Evolutionary conservation across 2,888 invertebrate genomes (phyloP), one percentile per base, ranked within the genome.

Genomic region (Aplocera efformata): DNA sequence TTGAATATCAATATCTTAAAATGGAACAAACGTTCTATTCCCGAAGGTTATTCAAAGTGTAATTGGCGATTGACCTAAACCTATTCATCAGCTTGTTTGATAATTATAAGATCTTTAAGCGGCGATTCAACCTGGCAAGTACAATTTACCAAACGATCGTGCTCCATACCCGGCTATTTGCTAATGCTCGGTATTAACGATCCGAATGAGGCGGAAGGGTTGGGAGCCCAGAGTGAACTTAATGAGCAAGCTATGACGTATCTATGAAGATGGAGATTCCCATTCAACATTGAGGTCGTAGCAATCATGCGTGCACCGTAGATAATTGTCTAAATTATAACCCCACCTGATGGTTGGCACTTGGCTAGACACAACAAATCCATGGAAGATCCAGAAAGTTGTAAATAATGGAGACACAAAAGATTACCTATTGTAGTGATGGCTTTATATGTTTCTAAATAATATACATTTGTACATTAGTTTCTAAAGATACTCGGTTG

Each of bases 91-190:
- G 30, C 44, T 46, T 48, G 36, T 46, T 50, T 42, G 35, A 46
- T 55, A 52, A 55, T 55, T 52, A 48, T 34, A 50, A 55, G 46
- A 55, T 52, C 48, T 48, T 48, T 48, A 52, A 42, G 45, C 35
- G 24, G 29, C 42, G 50, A 55, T 52, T 44, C 30, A 36, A 60
- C 61, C 56, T 53, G 51, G 59, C 59, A 50, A 65, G 54, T 58
- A 62, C 65, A 63, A 65, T 71, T 72, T 72, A 72, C 67, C 67
- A 60, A 65, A 62, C 66, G 65, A 64, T 73, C 72, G 74, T 72
- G 71, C 67, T 61, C 58, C 55, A 60, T 67, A 66, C 57, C 62
- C 58, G 53, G 64, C 66, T 66, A 67, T 72, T 74, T 68, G 66
- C 64, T 75, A 75, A 73, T 71, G 62, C 64, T 64, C 65, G 59